Evolutionary conservation across 2,797 vertebrate genomes (phyloP), one percentile per base, ranked within the genome.

Genomic region (Sphenodon punctatus): DNA sequence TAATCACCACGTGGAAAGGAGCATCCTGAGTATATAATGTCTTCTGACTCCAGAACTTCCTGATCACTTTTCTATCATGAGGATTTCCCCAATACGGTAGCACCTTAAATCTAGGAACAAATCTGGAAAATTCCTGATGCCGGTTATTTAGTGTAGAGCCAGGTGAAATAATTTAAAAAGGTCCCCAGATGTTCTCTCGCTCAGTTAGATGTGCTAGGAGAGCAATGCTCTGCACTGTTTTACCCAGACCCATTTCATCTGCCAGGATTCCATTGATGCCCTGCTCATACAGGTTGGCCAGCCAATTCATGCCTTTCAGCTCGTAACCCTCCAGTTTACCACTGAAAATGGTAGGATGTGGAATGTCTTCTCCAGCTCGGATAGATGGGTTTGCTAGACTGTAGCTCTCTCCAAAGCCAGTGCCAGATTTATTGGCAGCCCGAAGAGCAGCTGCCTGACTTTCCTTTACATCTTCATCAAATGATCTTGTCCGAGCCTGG

Each of bases 251-350:
- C 99, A 99, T 99, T 95, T 99, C 99, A 87, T 99, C 99, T 64
- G 98, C 99, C 88, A 99, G 95, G 93, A 99, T 99, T 79, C 99
- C 99, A 95, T 99, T 99, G 92, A 99, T 99, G 85, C 99, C 99
- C 99, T 99, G 82, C 9, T 99, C 98, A 60, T 99, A 99, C 8
- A 99, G 96, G 94, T 99, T 99, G 77, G 99, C 99, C 86, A 99
- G 96, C 98, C 99, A 99, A 95, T 99, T 99, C 99, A 99, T 99
- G 96, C 98, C 99, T 95, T 99, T 99, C 39, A 99, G 96, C 64
- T 99, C 99, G 93, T 99, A 99, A 67, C 97, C 98, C 88, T 99
- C 99, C 32, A 99, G 96, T 84, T 99, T 99, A 59, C 99, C 99
- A 63, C 97, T 97, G 94, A 99, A 99, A 93, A 99, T 98, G 59